Evolutionary conservation across 2,888 invertebrate species (phyloP).

Genomic region (Drosophila quinaria): DNA sequence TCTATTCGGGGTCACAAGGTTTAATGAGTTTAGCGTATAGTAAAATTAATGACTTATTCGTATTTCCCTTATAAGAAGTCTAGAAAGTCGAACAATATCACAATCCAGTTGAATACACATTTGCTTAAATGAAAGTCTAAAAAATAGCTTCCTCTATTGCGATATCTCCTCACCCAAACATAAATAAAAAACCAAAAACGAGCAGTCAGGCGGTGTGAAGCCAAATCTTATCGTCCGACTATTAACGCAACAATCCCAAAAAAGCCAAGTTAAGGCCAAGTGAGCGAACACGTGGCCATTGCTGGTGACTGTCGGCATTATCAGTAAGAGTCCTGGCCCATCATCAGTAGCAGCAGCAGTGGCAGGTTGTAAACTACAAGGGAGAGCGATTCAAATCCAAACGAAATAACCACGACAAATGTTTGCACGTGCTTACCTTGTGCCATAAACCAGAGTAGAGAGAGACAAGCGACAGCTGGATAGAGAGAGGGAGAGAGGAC

Average conservation of each 20-base stretch:
- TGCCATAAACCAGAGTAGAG: conserved; percentile 63
- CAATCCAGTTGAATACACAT: not conserved
- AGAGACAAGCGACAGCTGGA: conserved; percentile 1
- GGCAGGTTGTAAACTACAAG: conserved; percentile 72
- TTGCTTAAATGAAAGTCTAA: not conserved
- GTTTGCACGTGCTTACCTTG: conserved; percentile 78
- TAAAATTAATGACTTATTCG: conserved; percentile 53
- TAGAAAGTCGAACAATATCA: not conserved
- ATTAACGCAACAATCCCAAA: conserved; percentile 73
- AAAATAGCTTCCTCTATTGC: not conserved
- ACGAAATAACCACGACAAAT: conserved; percentile 80
- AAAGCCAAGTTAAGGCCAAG: conserved; percentile 72
- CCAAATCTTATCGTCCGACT: conserved; percentile 68
- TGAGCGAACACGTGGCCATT: conserved; percentile 59
- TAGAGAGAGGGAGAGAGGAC: not conserved
- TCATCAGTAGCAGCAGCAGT: conserved; percentile 34
- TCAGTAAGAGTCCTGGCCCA: conserved; percentile 60
- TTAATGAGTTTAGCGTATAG: conserved; percentile 38
- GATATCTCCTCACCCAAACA: not conserved
- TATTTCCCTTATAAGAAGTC: not conserved
- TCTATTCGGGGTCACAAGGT: conserved; percentile 34
- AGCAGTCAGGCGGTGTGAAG: conserved; percentile 34
- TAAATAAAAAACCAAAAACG: not conserved
- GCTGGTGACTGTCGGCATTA: conserved; percentile 63
- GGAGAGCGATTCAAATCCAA: conserved; percentile 74